phyloP scores from a whole-genome alignment of 2,888 invertebrate genomes.

The Meiosimyza decipiens region DNA sequence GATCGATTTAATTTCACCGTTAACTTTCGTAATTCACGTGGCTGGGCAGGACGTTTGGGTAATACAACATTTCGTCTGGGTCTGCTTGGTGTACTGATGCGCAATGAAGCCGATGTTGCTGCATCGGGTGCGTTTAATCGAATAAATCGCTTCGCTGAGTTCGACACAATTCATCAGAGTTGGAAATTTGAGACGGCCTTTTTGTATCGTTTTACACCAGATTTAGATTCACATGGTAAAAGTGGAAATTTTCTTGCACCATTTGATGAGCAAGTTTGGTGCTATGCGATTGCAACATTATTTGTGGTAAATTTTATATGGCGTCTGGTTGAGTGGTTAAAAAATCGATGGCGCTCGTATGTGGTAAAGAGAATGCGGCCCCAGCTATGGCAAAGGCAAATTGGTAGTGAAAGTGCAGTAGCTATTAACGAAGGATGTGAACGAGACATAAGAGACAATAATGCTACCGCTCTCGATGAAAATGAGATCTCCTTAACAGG shows the following conservation, averaged over 20 bases:
- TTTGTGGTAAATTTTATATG: conserved; percentile 52
- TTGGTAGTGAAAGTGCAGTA: conserved; percentile 11
- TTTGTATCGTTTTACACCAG: conserved; percentile 61
- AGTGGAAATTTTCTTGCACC: conserved; percentile 62
- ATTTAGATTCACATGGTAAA: conserved; percentile 52
- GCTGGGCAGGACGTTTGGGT: conserved; percentile 62
- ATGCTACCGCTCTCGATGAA: neutral
- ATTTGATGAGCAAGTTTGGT: conserved; percentile 59
- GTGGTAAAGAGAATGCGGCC: neutral
- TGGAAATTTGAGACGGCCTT: conserved; percentile 63
- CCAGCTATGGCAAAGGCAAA: conserved; percentile 10
- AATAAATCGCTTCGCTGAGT: conserved; percentile 60
- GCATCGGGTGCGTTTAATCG: conserved; percentile 61
- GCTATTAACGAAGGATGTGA: neutral
- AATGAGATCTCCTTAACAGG: conserved; percentile 27
- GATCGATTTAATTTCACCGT: conserved; percentile 61
- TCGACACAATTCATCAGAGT: conserved; percentile 62
- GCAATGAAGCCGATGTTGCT: conserved; percentile 63
- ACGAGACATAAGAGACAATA: too few species aligned
- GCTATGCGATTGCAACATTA: conserved; percentile 46
- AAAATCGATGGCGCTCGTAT: conserved; percentile 34
- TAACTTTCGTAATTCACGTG: conserved; percentile 60
- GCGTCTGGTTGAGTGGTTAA: conserved; percentile 51
- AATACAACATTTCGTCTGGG: conserved; percentile 60
- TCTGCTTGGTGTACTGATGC: conserved; percentile 57